Conservation (phyloP, 2,113 vertebrate genomes). For the Uria aalge region DNA sequence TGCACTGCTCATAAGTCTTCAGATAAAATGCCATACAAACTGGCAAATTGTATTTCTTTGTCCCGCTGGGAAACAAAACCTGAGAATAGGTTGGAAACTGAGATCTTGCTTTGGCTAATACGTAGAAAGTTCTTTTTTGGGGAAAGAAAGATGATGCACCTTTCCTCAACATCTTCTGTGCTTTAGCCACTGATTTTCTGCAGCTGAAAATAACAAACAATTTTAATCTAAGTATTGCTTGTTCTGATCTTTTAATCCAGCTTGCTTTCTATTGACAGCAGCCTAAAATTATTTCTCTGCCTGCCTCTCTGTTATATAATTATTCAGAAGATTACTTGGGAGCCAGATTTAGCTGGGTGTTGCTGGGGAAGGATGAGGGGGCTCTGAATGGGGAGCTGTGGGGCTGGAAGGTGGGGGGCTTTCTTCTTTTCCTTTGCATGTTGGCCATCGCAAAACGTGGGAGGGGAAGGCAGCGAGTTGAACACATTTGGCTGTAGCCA, state of each 20-base stretch:
- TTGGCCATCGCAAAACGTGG: rapidly evolving
- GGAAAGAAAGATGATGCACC: background rate
- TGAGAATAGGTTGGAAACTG: background rate
- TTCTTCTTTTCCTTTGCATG: background rate
- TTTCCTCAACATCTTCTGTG: background rate
- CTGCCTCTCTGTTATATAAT: conserved; percentile 58
- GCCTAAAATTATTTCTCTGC: conserved; percentile 21
- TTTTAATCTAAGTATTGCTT: conserved; percentile 52
- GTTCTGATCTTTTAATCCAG: conserved; percentile 64
- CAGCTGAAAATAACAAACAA: conserved; percentile 37
- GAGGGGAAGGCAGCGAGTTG: rapidly evolving
- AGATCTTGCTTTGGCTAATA: background rate
- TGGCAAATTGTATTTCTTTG: background rate
- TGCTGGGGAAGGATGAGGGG: background rate
- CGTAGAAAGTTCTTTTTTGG: background rate
- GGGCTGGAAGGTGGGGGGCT: background rate
- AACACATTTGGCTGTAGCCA: rapidly evolving
- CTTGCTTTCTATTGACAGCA: background rate
- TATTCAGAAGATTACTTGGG: conserved; percentile 45
- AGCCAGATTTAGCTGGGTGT: background rate
- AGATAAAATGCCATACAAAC: background rate
- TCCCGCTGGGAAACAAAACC: background rate
- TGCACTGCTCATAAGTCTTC: rapidly evolving
- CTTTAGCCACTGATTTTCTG: background rate
- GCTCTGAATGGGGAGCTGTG: background rate